phyloP scores from a whole-genome alignment of 1,140 invertebrate genomes.

The Calycopis cecrops region DNA sequence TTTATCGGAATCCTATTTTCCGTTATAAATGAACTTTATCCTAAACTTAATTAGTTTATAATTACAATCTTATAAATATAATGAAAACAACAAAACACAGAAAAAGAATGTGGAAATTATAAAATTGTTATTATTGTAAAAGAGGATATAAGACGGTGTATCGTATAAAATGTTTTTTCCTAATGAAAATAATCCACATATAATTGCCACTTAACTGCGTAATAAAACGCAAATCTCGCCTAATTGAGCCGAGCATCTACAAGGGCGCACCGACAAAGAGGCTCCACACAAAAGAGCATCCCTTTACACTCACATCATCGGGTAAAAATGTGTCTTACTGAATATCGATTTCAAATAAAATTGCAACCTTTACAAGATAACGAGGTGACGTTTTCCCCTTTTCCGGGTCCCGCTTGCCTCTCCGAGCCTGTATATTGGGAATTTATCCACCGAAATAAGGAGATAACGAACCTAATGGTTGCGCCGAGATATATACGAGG shows the following conservation, averaged over 20 bases:
- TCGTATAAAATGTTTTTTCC: neutral
- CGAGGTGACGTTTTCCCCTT: slow-evolving; percentile 69
- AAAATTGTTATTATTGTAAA: too few relatives aligned
- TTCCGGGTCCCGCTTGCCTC: slow-evolving; percentile 52
- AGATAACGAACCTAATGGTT: slow-evolving; percentile 69
- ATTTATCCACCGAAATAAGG: slow-evolving; percentile 72
- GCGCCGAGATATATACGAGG: slow-evolving; percentile 38
- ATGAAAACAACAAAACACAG: too few relatives aligned
- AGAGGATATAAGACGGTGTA: too few relatives aligned
- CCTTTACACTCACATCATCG: slow-evolving; percentile 27
- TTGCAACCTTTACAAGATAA: slow-evolving; percentile 72
- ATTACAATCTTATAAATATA: too few relatives aligned
- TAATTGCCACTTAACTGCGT: slow-evolving; percentile 6
- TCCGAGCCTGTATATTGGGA: slow-evolving; percentile 48
- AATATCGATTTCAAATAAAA: slow-evolving; percentile 75
- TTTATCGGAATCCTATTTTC: too few relatives aligned
- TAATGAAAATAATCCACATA: slow-evolving; percentile 13
- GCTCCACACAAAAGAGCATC: slow-evolving; percentile 32
- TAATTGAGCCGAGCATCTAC: slow-evolving; percentile 12
- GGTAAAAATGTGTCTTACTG: slow-evolving; percentile 57
- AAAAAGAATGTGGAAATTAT: too few relatives aligned
- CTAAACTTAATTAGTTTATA: too few relatives aligned
- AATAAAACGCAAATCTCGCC: slow-evolving; percentile 19
- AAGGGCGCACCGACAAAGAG: slow-evolving; percentile 25
- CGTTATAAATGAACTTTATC: too few relatives aligned